phyloP scores from a whole-genome alignment of 1,140 invertebrate genomes.

The Camponotus vicinus region DNA sequence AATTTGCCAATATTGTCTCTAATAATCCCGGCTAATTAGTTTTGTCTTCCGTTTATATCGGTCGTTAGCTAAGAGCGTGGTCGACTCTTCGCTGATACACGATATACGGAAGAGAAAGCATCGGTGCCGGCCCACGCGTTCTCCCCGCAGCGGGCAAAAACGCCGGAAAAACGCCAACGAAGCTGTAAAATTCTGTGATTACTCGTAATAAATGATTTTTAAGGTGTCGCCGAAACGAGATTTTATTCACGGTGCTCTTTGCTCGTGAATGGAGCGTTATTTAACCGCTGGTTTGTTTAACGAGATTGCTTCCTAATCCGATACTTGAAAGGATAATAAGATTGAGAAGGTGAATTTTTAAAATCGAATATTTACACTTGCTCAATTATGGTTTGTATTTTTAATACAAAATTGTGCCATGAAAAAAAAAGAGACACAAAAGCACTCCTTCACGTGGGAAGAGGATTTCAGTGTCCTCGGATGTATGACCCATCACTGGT shows the following conservation, averaged over 20 bases:
- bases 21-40: conserved; percentile 79
- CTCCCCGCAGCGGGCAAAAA: conserved; percentile 31
- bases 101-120: conserved; percentile 74
- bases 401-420: neutral
- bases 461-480: too few species aligned
- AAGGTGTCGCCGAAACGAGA: conserved; percentile 17
- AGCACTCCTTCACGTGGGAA: neutral
- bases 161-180: conserved; percentile 6
- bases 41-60: conserved; percentile 76
- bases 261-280: conserved; percentile 23
- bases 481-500: too few species aligned
- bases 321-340: conserved; percentile 6
- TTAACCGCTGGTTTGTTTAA: neutral
- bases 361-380: neutral
- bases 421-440: neutral
- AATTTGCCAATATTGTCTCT: conserved; percentile 77
- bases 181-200: conserved; percentile 8
- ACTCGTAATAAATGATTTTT: conserved; percentile 31
- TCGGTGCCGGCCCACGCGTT: conserved; percentile 64
- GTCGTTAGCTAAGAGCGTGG: conserved; percentile 56
- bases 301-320: neutral
- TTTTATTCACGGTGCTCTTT: conserved; percentile 2
- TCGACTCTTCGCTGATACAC: conserved; percentile 60
- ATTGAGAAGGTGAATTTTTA: neutral
- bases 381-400: neutral